Evolutionary conservation across 2,113 vertebrate genomes (phyloP).

Genomic region (Rhea pennata): DNA sequence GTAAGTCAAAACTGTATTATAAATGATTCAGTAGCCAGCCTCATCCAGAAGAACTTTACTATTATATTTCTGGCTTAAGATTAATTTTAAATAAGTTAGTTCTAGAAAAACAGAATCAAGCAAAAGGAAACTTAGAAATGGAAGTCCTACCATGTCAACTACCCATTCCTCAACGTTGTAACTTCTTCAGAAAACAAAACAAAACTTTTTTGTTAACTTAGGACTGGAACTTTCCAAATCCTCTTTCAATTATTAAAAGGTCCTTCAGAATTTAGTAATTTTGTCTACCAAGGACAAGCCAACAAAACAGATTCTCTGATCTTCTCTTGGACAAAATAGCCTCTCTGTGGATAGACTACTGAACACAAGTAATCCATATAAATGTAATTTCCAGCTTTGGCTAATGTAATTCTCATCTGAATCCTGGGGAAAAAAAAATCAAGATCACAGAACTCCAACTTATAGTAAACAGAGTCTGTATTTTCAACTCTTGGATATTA

Average conservation of each 20-base stretch:
- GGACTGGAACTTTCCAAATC: not conserved
- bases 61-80: not conserved
- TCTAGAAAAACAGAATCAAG: not conserved
- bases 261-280: not conserved
- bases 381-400: not conserved
- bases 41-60: not conserved
- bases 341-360: not conserved
- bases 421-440: not conserved
- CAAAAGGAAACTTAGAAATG: not conserved
- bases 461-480: not conserved
- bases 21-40: not conserved
- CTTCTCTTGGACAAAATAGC: not conserved
- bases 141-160: not conserved
- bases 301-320: not conserved
- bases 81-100: not conserved
- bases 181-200: not conserved
- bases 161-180: not conserved
- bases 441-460: not conserved
- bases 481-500: not conserved
- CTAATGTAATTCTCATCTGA: not conserved
- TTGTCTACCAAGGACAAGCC: not conserved
- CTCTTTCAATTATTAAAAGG: not conserved
- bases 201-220: not conserved
- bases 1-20: conserved; percentile 60
- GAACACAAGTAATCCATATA: not conserved